Conservation (phyloP, 1,140 invertebrate species). For the Chymomyza costata region DNA sequence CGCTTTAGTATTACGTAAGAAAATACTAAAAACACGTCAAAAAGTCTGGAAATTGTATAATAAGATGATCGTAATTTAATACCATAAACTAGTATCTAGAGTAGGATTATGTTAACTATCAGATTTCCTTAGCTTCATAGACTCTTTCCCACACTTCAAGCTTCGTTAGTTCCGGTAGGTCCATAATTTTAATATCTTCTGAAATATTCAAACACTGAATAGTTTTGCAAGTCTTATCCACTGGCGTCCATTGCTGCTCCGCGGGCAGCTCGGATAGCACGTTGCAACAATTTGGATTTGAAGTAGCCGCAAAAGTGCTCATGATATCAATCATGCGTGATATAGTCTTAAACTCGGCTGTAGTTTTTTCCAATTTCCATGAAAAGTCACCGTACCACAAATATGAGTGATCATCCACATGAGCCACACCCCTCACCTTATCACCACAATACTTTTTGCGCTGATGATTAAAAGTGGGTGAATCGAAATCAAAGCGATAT, state of each 20-base stretch:
- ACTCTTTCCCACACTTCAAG: conserved; percentile 47
- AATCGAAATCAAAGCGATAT: conserved; percentile 75
- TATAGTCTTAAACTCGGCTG: conserved; percentile 68
- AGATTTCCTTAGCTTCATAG: conserved; percentile 6
- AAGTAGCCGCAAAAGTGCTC: conserved; percentile 71
- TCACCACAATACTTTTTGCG: conserved; percentile 57
- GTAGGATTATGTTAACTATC: background rate
- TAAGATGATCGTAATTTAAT: background rate
- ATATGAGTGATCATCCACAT: conserved; percentile 81
- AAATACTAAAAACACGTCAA: conserved; percentile 2
- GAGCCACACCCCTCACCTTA: conserved; percentile 76
- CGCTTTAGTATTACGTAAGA: no score
- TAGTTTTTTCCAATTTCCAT: conserved; percentile 65
- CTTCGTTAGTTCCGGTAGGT: conserved; percentile 69
- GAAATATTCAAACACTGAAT: conserved; percentile 75
- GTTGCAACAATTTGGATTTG: conserved; percentile 59
- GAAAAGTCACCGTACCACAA: conserved; percentile 77
- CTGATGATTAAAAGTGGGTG: conserved; percentile 59
- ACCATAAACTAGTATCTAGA: background rate
- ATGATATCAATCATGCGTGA: conserved; percentile 76
- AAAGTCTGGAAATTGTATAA: background rate
- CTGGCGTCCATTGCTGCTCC: conserved; percentile 41
- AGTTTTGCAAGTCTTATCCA: conserved; percentile 25
- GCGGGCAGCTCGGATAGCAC: conserved; percentile 13
- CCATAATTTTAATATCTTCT: conserved; percentile 50